phyloP scores from a whole-genome alignment of 2,888 invertebrate species.

The Lacanobia oleracea region DNA sequence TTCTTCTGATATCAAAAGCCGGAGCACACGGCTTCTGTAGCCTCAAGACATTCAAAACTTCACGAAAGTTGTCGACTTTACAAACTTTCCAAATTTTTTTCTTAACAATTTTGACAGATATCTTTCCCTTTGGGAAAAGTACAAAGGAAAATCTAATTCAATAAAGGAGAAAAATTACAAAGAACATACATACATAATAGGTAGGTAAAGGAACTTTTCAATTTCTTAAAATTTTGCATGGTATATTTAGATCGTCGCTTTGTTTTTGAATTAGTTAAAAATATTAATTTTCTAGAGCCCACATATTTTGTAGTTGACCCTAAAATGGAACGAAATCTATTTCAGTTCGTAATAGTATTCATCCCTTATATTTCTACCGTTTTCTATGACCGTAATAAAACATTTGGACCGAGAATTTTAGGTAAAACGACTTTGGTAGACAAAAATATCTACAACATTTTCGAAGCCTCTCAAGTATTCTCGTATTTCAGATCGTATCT shows the following conservation, averaged over 20 bases:
- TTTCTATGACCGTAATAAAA: conserved; percentile 9
- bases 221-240: conserved; percentile 11
- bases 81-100: conserved; percentile 68
- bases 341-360: background rate
- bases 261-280: background rate
- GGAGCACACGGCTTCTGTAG: conserved; percentile 42
- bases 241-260: background rate
- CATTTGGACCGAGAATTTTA: background rate
- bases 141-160: conserved; percentile 70
- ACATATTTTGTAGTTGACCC: too few species aligned
- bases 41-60: conserved; percentile 63
- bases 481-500: background rate
- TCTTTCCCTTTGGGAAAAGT: conserved; percentile 67
- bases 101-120: conserved; percentile 72
- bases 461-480: background rate
- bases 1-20: conserved; percentile 56
- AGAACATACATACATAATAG: conserved; percentile 50
- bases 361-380: background rate
- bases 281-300: background rate
- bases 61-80: conserved; percentile 63
- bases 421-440: background rate
- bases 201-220: conserved; percentile 41
- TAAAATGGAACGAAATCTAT: background rate
- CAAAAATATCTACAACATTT: conserved; percentile 6
- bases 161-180: conserved; percentile 61